Evolutionary conservation across 37 sponge, comb jelly and placozoan species (phyloP), one percentile per base, ranked within the genome.

Genomic region (Halichondria panicea): DNA sequence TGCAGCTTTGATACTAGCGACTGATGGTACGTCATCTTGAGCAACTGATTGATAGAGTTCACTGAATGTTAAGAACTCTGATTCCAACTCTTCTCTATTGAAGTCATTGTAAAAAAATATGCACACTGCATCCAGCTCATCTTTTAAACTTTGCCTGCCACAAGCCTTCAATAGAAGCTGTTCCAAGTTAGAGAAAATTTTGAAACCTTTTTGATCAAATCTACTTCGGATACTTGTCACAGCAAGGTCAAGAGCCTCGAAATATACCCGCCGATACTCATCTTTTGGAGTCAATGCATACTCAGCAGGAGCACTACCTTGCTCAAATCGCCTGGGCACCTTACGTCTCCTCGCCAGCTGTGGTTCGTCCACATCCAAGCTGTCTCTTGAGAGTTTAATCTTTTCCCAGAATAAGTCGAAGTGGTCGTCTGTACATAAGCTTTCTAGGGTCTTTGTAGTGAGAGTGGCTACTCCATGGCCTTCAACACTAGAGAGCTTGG

Each of bases 401-500:
- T 64, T 85, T 37, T 81, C 67, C 88, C 92, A 87, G 54, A 90
- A 85, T 57, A 84, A 41, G 77, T 85, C 78, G 63, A 85, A 85
- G 71, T 81, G 63, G 32, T 43, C 52, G 42, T 87, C 84, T 32
- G 63, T 59, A 42, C 76, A 35, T 75, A 91, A 55, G 19, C 56
- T 27, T 68, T 87, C 36, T 42, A 91, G 84, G 22, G 88, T 87
- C 37, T 78, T 78, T 4, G 79, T 68, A 34, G 88, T 91, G 41
- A 91, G 79, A 70, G 69, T 82, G 44, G 92, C 83, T 32, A 91
- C 25, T 25, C 73, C 71, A 74, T 91, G 92, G 44, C 92, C 92
- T 91, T 87, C 88, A 40, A 79, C 64, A 41, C 80, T 75, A 57
- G 92, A 91, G 9, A 91, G 63, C 43, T 78, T 52, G 33, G 91